phyloP scores from a whole-genome alignment of 2,888 invertebrate species.

The Hydrotaea cyrtoneurina region DNA sequence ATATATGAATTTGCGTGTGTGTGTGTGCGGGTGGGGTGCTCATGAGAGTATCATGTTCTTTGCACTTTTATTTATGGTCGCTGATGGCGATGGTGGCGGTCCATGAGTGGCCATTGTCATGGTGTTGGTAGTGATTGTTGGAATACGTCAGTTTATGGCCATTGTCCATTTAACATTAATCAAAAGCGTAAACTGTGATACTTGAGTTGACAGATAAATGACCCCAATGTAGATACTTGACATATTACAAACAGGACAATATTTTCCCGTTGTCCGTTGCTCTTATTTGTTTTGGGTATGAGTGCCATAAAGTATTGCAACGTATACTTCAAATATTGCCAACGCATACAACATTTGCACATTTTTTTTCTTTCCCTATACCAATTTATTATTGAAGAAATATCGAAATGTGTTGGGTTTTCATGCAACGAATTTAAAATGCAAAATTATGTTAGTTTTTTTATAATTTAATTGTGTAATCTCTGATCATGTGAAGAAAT shows the following conservation, averaged over 20 bases:
- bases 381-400: too few species aligned
- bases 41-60: constrained; percentile 26
- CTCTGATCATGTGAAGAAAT: too few species aligned
- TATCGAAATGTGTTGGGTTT: too few species aligned
- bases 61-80: constrained; percentile 35
- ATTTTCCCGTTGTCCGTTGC: constrained; percentile 15
- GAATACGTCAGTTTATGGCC: constrained; percentile 37
- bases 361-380: not conserved
- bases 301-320: constrained; percentile 11
- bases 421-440: too few species aligned
- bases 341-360: not conserved
- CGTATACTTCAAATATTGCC: not conserved
- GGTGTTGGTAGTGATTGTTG: constrained; percentile 15
- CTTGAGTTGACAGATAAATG: constrained; percentile 68
- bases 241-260: constrained; percentile 51
- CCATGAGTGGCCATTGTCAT: not conserved
- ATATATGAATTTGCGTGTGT: not conserved
- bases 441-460: too few species aligned
- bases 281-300: not conserved
- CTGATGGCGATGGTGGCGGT: not conserved
- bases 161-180: constrained; percentile 63
- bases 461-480: too few species aligned
- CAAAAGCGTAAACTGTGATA: constrained; percentile 65
- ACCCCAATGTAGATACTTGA: constrained; percentile 64
- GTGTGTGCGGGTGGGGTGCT: not conserved